Evolutionary conservation across 1,140 invertebrate genomes (phyloP), one percentile per base, ranked within the genome.

Genomic region (Venustaconcha ellipsiformis): DNA sequence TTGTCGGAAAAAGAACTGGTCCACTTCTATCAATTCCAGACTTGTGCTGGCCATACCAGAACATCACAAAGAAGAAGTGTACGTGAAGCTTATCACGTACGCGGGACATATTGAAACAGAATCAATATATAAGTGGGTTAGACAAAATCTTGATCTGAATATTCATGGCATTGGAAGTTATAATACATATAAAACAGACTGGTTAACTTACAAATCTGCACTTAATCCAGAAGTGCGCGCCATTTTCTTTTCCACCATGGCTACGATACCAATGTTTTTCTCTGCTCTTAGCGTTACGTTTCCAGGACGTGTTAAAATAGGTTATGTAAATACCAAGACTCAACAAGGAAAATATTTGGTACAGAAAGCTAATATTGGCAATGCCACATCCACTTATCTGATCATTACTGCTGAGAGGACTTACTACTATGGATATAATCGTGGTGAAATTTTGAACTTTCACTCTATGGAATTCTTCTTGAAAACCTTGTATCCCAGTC

Each of bases 211-310:
- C 55, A 59, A 62, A 14, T 72, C 64, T 20, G 57, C 72, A n/a
- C 64, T 80, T 37, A 81, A 83, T 57, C 73, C 84, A n/a, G 86
- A 89, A 76, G 86, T 92, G 5, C 84, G 88, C 58, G 85, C 91
- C 2, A 78, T 92, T 37, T 83, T 92, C 14, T 86, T 92, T 63
- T 90, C 91, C 14, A 83, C 89, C 63, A 72, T 90, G 26, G 58
- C 80, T 5, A 83, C 87, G 58, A 87, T 90, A 20, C 92, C 92
- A 15, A 80, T 92, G 72, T 92, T 92, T 82, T 86, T 90, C 67
- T 92, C 91, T 55, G 90, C 91, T n/a, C 85, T 92, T 11, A 91
- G 90, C 80, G 91, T 92, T 2, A 91, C 90, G 81, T 92, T 92
- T 85, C 90, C 91, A 63, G 92, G 92, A 57, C 80, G 92, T 12